Conservation (phyloP, 2,888 invertebrate genomes). For the Anthophora plumipes region DNA sequence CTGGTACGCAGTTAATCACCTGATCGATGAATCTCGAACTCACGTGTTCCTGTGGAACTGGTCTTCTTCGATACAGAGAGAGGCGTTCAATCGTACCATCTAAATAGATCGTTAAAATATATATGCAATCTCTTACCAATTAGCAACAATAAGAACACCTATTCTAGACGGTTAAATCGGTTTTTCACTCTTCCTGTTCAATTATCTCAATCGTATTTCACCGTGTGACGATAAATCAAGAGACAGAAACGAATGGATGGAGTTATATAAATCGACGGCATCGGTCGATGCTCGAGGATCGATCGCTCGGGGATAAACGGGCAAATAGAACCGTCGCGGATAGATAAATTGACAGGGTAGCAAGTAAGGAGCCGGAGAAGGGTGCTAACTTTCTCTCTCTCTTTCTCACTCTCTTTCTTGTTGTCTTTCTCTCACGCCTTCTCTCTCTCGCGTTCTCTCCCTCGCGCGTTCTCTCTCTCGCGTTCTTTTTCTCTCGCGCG, state of each 20-base stretch:
- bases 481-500: too few relatives aligned
- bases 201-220: background rate
- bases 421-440: too few relatives aligned
- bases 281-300: conserved; percentile 7
- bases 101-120: conserved; percentile 13
- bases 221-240: conserved; percentile 15
- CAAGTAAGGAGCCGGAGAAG: background rate
- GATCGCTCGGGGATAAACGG: conserved; percentile 23
- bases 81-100: conserved; percentile 3
- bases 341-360: conserved; percentile 49
- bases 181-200: background rate
- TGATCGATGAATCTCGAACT: conserved; percentile 14
- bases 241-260: conserved; percentile 30
- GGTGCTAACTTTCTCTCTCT: background rate
- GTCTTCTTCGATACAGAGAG: too few relatives aligned
- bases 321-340: conserved; percentile 26
- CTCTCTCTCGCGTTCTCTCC: too few relatives aligned
- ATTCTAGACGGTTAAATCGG: background rate
- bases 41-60: background rate
- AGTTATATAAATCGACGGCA: conserved; percentile 36
- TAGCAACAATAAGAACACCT: conserved; percentile 7
- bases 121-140: conserved; percentile 4
- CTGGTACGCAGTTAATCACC: conserved; percentile 1
- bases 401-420: too few relatives aligned
- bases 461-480: too few relatives aligned